A percentile compares a stretch with the other conserved stretches of the same genome.
phyloP scores from a whole-genome alignment of 2,888 invertebrate genomes.

The Dicyrtomina minuta region DNA sequence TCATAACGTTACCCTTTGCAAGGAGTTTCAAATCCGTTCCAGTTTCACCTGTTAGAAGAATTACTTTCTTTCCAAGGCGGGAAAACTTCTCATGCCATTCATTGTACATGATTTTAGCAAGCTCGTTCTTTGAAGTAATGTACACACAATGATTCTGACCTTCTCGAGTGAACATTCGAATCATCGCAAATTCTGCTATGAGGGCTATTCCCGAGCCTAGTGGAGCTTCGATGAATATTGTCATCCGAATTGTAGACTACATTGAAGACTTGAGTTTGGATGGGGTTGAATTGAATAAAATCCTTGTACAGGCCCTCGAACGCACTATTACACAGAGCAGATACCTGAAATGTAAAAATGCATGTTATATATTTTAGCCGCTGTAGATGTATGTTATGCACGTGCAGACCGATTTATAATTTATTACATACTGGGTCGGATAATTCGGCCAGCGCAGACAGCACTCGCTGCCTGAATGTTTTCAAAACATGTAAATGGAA shows the following conservation, averaged over 20 bases:
- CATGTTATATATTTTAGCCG: not conserved
- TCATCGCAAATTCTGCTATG: conserved; percentile 92
- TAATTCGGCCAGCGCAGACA: too few species aligned
- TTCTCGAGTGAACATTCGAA: conserved; percentile 73
- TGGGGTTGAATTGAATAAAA: conserved; percentile 95
- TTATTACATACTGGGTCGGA: not conserved
- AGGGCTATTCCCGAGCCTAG: conserved; percentile 73
- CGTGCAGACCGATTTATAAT: not conserved
- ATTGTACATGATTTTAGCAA: conserved; percentile 83
- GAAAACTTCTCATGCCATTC: conserved; percentile 90
- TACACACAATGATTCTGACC: conserved; percentile 71
- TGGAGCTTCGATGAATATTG: conserved; percentile 93
- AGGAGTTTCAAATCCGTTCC: conserved; percentile 81
- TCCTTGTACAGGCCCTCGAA: conserved; percentile 84
- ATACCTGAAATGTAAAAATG: conserved; percentile 60
- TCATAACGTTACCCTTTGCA: conserved; percentile 93
- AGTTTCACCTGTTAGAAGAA: conserved; percentile 93
- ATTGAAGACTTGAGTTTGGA: conserved; percentile 97
- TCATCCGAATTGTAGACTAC: conserved; percentile 98
- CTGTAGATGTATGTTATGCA: not conserved
- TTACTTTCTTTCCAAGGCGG: conserved; percentile 73
- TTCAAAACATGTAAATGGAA: too few species aligned
- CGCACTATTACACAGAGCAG: conserved; percentile 82
- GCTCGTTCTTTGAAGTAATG: conserved; percentile 84
- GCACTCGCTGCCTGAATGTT: too few species aligned